phyloP scores from a whole-genome alignment of 2,797 vertebrate genomes.

The Catamblyrhynchus diadema region DNA sequence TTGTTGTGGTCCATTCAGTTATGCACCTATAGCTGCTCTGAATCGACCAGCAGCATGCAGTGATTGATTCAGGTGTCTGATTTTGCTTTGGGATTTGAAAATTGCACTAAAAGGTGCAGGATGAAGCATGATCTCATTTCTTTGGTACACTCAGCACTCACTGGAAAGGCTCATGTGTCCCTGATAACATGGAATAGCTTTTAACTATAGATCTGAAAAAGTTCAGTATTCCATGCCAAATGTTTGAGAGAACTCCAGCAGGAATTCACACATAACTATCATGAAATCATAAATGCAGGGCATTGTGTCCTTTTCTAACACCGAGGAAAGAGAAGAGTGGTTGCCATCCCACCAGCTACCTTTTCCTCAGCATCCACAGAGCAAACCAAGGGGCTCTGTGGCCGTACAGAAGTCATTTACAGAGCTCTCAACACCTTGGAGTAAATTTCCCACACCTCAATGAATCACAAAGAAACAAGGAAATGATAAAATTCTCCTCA shows the following conservation, averaged over 20 bases:
- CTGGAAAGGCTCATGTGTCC: not conserved
- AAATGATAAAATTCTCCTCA: slow-evolving; percentile 20
- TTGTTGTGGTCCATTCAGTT: not conserved
- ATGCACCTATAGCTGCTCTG: not conserved
- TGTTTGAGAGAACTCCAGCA: not conserved
- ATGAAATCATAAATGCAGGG: not conserved
- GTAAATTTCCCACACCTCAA: not conserved
- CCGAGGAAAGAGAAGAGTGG: not conserved
- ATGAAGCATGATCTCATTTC: not conserved
- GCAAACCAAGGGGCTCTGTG: not conserved
- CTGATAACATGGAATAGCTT: not conserved
- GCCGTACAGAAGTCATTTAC: not conserved
- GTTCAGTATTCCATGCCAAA: not conserved
- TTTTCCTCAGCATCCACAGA: not conserved
- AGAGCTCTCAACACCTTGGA: not conserved
- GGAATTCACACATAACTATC: not conserved
- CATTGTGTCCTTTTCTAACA: not conserved
- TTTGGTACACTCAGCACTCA: not conserved
- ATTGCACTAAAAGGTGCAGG: not conserved
- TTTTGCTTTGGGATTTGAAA: not conserved
- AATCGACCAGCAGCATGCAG: not conserved
- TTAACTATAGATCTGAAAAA: not conserved
- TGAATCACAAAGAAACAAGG: slow-evolving; percentile 45
- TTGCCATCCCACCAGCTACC: not conserved
- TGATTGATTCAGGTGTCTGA: not conserved